Evolutionary conservation across 2,888 invertebrate genomes (phyloP), one percentile per base, ranked within the genome.

Genomic region (Anthrax anthrax): DNA sequence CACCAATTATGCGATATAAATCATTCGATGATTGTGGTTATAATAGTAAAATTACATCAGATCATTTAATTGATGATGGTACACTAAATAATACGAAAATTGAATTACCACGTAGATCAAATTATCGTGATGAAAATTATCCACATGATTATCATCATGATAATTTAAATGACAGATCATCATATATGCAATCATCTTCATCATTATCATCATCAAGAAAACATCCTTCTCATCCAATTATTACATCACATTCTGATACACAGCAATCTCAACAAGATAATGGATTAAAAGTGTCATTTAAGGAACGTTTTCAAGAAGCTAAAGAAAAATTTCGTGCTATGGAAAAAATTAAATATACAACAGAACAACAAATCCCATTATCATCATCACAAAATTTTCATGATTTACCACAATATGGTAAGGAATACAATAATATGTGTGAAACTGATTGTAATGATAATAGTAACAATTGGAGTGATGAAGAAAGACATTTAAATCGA

Each of bases 241-340:
- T n/a, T n/a, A n/a, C n/a, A n/a, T n/a, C n/a, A n/a, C n/a, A n/a
- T n/a, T n/a, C n/a, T n/a, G n/a, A n/a, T n/a, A n/a, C n/a, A n/a
- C 23, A 23, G 4, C 5, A 23, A 6, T 6, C 8, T 14, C 4
- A 6, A 3, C 12, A 36, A 36, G 16, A 36, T n/a, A 41, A 46
- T 12, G 17, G 42, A 36, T 13, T 41, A n/a, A 52, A 52, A 40
- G 57, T 64, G n/a, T 77, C 81, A 2, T 85, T 85, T 1, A 77
- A 82, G 55, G 86, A 87, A 58, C 74, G 86, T 48, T 87, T 88
- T 67, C 81, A 84, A 57, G 87, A 87, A 57, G 87, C 88, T 40
- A 87, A 87, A 65, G 85, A 88, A 59, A 87, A 87, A 67, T 88
- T 88, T 61, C 74, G 81, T 63, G 77, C 83, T 51, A 74, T 88